Evolutionary conservation across 2,888 invertebrate genomes (phyloP), one percentile per base, ranked within the genome.

Genomic region (Brachycybe producta): DNA sequence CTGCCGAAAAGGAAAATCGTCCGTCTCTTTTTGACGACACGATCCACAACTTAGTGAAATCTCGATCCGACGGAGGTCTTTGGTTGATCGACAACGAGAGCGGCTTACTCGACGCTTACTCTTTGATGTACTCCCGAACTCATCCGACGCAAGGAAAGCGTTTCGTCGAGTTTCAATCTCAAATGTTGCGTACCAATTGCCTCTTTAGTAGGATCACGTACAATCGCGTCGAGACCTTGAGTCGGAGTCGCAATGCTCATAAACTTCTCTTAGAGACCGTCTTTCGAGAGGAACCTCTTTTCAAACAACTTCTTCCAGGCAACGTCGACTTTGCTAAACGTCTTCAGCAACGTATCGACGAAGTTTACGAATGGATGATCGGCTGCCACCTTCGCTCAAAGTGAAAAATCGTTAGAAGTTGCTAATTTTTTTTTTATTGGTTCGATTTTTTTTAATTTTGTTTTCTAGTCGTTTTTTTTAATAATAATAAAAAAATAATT

Each of bases 1-100:
- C 64, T 1, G 66, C 66, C 3, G 63, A 64, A 15, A 61, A 60
- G 49, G 64, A 68, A 51, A 58, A 59, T 2, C 59, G 61, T 30
- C 63, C 63, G 1, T 58, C 58, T 39, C 62, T 67, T 15, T 56
- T 67, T 36, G 57, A 57, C 8, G 66, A 66, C 46, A 60, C 62
- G 17, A 63, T 68, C 19, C 62, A 67, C 21, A 68, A 68, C 54
- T 61, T 68, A 40, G 62, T 62, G 2, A 59, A 61, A 48, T 63
- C 62, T 4, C 56, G 59, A 17, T 49, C 54, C 28, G 60, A 59
- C 1, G 60, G 58, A 5, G 64, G 63, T 49, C 57, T 68, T 13
- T 67, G 67, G 67, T 58, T 68, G 4, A 64, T 68, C 11, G 68
- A 68, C 60, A 68, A 68, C 52, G 68, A 68, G 52, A 65, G 67